These are phyloP conservation scores for Platalea minor DNA, from an alignment of 2,797 vertebrate genomes.

Conservation along the genomic window DNA sequence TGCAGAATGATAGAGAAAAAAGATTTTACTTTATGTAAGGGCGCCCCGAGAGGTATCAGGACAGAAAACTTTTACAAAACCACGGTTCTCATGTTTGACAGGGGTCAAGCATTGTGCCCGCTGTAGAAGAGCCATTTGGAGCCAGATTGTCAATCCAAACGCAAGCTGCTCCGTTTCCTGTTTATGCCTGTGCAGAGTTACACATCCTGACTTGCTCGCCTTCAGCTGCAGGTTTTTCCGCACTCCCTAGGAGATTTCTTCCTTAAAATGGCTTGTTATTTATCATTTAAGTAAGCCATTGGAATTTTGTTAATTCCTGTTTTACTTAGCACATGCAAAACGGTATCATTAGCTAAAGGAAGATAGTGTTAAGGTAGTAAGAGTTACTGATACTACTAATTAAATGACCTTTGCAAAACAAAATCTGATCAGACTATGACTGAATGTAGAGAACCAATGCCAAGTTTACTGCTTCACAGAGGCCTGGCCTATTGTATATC, in stretches of 20 bases:
- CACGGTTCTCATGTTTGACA: background rate
- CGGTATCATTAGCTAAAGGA: slow-evolving; percentile 59
- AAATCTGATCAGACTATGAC: slow-evolving; percentile 1
- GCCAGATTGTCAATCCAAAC: slow-evolving; percentile 75
- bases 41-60: slow-evolving; percentile 17
- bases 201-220: slow-evolving; percentile 81
- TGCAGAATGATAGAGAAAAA: background rate
- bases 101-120: slow-evolving; percentile 50
- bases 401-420: slow-evolving; percentile 54
- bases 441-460: background rate
- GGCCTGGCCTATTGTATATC: slow-evolving; percentile 29
- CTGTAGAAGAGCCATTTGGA: slow-evolving; percentile 63
- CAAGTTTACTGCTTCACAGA: slow-evolving; percentile 2
- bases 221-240: slow-evolving; percentile 76
- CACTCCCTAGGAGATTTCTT: slow-evolving; percentile 76
- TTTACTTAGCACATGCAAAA: slow-evolving; percentile 71
- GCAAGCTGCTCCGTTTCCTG: slow-evolving; percentile 83
- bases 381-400: slow-evolving; percentile 53
- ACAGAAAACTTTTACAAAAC: background rate
- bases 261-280: slow-evolving; percentile 77
- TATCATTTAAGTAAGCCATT: slow-evolving; percentile 74
- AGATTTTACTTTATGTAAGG: background rate
- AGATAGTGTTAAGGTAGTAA: slow-evolving; percentile 46
- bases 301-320: slow-evolving; percentile 82
- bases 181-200: slow-evolving; percentile 82